phyloP scores from a whole-genome alignment of 2,797 vertebrate genomes.

The Triplophysa yarkandensis region DNA sequence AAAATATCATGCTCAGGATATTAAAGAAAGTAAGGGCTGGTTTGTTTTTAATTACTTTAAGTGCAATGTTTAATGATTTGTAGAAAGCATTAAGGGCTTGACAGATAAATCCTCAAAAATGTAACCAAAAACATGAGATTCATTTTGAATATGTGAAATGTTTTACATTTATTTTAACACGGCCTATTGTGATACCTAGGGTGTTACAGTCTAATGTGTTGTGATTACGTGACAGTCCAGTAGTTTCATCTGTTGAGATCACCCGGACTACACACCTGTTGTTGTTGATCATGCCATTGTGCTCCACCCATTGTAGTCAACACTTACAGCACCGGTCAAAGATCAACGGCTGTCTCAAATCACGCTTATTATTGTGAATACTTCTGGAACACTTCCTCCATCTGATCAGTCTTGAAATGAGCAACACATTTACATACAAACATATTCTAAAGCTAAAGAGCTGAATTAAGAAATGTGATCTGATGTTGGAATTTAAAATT shows the following conservation, averaged over 20 bases:
- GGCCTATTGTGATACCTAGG: neutral
- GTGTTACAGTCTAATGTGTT: neutral
- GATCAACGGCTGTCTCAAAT: slow-evolving; percentile 25
- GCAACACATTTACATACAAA: neutral
- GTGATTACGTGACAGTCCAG: neutral
- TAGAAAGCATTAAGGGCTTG: no score
- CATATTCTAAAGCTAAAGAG: neutral
- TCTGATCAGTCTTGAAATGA: neutral
- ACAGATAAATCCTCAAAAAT: no score
- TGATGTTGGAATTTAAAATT: neutral
- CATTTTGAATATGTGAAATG: neutral
- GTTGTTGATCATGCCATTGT: slow-evolving; percentile 45
- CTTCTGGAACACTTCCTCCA: neutral
- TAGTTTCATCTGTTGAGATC: slow-evolving; percentile 28
- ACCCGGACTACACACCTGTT: slow-evolving; percentile 52
- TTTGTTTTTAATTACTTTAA: no score
- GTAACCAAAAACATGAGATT: no score
- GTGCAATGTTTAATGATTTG: no score
- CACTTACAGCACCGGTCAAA: slow-evolving; percentile 36
- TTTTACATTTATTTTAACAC: neutral
- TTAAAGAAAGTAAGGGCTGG: no score
- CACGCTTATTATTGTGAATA: neutral
- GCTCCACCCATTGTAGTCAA: slow-evolving; percentile 51
- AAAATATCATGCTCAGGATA: no score
- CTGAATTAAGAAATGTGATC: no score